Conservation (phyloP, 2,113 vertebrate species). For the Colaptes auratus region DNA sequence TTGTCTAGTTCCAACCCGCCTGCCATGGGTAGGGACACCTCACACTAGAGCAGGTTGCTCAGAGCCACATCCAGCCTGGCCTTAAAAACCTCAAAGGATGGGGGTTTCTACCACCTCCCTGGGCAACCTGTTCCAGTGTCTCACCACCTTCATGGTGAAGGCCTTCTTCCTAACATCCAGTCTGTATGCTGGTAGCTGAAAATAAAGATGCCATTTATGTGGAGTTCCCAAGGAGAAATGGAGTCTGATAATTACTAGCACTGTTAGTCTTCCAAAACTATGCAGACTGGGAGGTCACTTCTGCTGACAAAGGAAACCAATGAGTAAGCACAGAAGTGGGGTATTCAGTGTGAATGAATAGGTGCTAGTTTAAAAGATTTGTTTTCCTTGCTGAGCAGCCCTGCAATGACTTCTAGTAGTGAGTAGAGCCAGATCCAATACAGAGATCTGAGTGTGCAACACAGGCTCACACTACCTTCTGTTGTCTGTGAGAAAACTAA, state of each 20-base stretch:
- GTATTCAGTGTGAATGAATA: neutral
- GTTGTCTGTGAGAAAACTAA: neutral
- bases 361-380: neutral
- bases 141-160: too few species aligned
- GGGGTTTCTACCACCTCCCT: too few species aligned
- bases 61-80: too few species aligned
- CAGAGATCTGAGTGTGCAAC: neutral
- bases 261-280: neutral
- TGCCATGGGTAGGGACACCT: too few species aligned
- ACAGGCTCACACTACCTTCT: neutral
- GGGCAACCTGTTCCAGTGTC: too few species aligned
- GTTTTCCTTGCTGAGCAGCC: too few species aligned
- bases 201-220: neutral
- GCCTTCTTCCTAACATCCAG: too few species aligned
- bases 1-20: too few species aligned
- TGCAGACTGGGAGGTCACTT: neutral
- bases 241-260: neutral
- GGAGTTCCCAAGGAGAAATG: neutral
- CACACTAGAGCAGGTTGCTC: too few species aligned
- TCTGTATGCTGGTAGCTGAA: neutral
- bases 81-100: too few species aligned
- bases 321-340: neutral
- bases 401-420: neutral
- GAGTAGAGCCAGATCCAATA: neutral
- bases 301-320: neutral